These are phyloP conservation scores for Andrena flavipes DNA, from an alignment of 2,888 invertebrate species.

Conservation along the genomic window DNA sequence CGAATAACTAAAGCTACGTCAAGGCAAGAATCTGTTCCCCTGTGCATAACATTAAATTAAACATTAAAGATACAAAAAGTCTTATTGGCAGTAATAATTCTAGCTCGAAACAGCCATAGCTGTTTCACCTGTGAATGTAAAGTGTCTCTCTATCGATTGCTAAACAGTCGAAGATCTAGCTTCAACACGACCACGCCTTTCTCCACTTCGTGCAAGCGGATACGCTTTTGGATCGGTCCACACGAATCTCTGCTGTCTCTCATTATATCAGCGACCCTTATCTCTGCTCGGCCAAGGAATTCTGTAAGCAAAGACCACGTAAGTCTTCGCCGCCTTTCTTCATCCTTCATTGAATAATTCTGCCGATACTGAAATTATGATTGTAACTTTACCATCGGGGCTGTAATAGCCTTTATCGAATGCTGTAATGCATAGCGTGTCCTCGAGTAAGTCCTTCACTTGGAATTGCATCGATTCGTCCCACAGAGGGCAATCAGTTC, in stretches of 20 bases:
- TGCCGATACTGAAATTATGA: not conserved
- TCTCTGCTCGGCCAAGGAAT: slow-evolving; percentile 90
- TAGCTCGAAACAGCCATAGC: not conserved
- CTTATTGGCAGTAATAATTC: slow-evolving; percentile 31
- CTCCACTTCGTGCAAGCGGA: slow-evolving; percentile 89
- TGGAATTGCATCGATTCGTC: slow-evolving; percentile 92
- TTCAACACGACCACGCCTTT: slow-evolving; percentile 90
- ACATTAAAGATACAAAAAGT: slow-evolving; percentile 13
- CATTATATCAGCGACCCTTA: slow-evolving; percentile 88
- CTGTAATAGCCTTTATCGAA: slow-evolving; percentile 90
- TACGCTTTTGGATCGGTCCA: slow-evolving; percentile 89
- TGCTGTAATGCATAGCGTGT: slow-evolving; percentile 89
- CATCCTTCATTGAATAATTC: not conserved
- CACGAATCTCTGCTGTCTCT: slow-evolving; percentile 86
- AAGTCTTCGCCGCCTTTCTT: not conserved
- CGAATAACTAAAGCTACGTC: not conserved
- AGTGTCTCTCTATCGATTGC: slow-evolving; percentile 60
- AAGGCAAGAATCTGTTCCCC: slow-evolving; percentile 2
- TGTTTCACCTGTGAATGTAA: slow-evolving; percentile 1
- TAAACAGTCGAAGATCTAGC: slow-evolving; percentile 89
- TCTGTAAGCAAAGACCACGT: slow-evolving; percentile 85
- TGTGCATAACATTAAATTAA: not conserved
- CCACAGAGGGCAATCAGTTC: slow-evolving; percentile 88
- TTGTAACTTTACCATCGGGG: slow-evolving; percentile 88
- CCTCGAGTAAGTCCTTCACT: slow-evolving; percentile 89